These are phyloP conservation scores for Ammodytes dubius DNA, from an alignment of 2,113 vertebrate species.

Conservation along the genomic window DNA sequence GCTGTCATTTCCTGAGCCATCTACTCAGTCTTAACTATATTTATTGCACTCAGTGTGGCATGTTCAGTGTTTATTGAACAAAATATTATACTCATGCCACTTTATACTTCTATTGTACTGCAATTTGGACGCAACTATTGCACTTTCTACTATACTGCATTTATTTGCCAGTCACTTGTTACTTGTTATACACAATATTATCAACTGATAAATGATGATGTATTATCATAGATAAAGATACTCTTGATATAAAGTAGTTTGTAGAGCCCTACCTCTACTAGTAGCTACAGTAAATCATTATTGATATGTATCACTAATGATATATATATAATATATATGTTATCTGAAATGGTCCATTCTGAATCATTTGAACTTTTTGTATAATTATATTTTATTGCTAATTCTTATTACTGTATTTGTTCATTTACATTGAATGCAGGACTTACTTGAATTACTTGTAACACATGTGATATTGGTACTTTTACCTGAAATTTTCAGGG, in stretches of 20 bases:
- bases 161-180: not conserved
- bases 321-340: not conserved
- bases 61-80: not conserved
- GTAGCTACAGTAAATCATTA: not conserved
- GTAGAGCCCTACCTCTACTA: not conserved
- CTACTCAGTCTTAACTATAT: not conserved
- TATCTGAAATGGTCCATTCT: not conserved
- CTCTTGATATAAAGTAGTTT: not conserved
- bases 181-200: not conserved
- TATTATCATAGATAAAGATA: not conserved
- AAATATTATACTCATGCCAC: not conserved
- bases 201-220: not conserved
- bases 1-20: constrained; percentile 26
- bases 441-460: not conserved
- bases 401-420: not conserved
- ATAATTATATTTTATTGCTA: too few species aligned
- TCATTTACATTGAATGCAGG: not conserved
- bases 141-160: not conserved
- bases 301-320: not conserved
- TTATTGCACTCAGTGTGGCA: not conserved
- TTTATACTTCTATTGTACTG: not conserved
- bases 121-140: not conserved
- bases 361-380: not conserved
- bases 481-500: not conserved
- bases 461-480: not conserved